Percentiles rank a stretch among this genome's conserved stretches.
Conservation (phyloP, 2,797 vertebrate species). For the Siniperca undulata region DNA sequence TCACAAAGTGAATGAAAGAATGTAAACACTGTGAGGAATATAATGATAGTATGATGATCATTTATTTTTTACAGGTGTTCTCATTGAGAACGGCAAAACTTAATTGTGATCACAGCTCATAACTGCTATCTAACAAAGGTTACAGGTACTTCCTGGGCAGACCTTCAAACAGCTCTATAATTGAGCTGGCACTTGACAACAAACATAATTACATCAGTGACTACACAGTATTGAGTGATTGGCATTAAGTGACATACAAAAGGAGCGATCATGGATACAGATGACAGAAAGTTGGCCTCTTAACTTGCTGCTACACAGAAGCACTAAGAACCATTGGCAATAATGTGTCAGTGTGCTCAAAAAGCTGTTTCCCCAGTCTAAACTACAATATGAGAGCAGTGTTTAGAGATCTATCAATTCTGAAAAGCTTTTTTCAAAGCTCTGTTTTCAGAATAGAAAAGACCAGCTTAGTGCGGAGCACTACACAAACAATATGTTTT, state of each 20-base stretch:
- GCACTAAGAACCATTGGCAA: neutral
- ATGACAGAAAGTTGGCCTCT: conserved; percentile 40
- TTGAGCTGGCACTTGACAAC: conserved; percentile 10
- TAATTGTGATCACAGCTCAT: neutral
- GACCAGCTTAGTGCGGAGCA: neutral
- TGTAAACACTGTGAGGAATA: too few relatives aligned
- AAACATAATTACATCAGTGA: conserved; percentile 19
- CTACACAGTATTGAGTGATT: neutral
- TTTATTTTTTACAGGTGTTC: neutral
- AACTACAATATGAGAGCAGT: neutral
- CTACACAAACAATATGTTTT: neutral
- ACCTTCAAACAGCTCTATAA: conserved; percentile 16
- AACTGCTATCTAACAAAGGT: neutral
- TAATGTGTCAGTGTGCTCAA: neutral
- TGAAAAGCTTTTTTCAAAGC: neutral
- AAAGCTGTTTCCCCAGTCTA: neutral
- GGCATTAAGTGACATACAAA: conserved; percentile 2
- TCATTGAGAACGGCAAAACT: neutral
- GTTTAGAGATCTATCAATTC: neutral
- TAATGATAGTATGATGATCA: too few relatives aligned
- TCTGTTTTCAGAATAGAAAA: neutral
- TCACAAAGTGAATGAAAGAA: neutral
- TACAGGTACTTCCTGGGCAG: conserved; percentile 11
- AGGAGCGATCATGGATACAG: neutral
- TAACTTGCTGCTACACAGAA: neutral